Evolutionary conservation across 2,888 invertebrate genomes (phyloP), one percentile per base, ranked within the genome.

Genomic region (Sturmia bella): DNA sequence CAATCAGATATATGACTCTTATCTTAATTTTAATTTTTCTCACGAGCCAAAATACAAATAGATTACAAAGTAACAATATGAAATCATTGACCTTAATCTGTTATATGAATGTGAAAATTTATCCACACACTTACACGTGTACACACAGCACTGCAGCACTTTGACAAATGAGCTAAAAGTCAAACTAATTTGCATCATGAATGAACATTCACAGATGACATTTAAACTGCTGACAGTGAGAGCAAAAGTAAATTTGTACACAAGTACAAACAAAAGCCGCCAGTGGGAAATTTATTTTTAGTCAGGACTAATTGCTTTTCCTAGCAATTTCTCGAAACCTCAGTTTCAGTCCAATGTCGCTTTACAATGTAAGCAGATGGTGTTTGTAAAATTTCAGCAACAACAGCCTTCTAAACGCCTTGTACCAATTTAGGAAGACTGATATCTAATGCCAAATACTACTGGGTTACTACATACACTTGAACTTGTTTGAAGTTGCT

Each of bases 21-120:
- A 1, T n/a, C 5, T 24, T 11, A 1, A n/a, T 45, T 48, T 45
- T 32, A 37, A 19, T 54, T 54, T 54, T 54, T 69, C 37, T 68
- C 19, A 59, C 27, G 69, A 69, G 32, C 54, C 61, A 21, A 68
- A 69, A 52, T 45, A 61, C 3, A 61, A 61, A 76, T 17, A 61
- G 13, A 43, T 69, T 61, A 52, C 52, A 69, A 69, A 59, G 21
- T 57, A 57, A 48, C 59, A 82, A 45, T 78, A 73, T 74, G 61
- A 75, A 78, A 82, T 78, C 82, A 24, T 82, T 82, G 82, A 78
- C 82, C 82, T 70, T 75, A 82, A 82, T 82, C 57, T 21, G 6
- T 24, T 52, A 43, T 45, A 69, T 76, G 54, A n/a, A n/a, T 54
- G 61, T 17, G 56, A 56, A 64, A 5, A 73, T 17, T n/a, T n/a